Evolutionary conservation across 2,888 invertebrate species (phyloP).

Genomic region (Elgonia sp.): DNA sequence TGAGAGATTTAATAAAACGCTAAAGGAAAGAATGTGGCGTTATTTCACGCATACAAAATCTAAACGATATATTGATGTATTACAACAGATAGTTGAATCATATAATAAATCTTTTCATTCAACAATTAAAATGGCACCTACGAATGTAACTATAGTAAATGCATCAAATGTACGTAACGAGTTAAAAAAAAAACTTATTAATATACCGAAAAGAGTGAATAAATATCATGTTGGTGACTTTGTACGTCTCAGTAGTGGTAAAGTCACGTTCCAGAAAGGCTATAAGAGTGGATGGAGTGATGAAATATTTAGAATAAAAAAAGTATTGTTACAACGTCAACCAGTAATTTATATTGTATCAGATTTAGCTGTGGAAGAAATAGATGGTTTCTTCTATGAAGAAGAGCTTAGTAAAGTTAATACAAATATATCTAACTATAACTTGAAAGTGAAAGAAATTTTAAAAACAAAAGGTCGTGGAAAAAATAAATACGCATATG

Average conservation of each 20-base stretch:
- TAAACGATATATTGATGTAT: conserved; percentile 77
- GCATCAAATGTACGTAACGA: not conserved
- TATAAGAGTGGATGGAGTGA: conserved; percentile 31
- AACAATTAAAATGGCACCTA: conserved; percentile 40
- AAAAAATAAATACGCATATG: conserved; percentile 13
- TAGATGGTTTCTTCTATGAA: conserved; percentile 36
- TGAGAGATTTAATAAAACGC: conserved; percentile 61
- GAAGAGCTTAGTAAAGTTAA: conserved; percentile 20
- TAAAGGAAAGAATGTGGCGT: conserved; percentile 70
- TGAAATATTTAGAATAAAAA: conserved; percentile 32
- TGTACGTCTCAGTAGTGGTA: too few relatives aligned
- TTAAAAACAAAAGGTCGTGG: conserved; percentile 25
- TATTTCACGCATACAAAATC: conserved; percentile 61
- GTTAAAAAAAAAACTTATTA: not conserved
- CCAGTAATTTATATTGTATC: conserved; percentile 25
- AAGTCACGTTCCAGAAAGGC: conserved; percentile 27
- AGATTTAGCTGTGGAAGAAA: conserved; percentile 27
- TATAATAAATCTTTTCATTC: conserved; percentile 77
- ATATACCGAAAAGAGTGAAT: not conserved
- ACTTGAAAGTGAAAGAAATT: conserved; percentile 34
- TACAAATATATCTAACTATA: not conserved
- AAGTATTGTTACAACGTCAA: conserved; percentile 1
- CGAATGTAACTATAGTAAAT: conserved; percentile 29
- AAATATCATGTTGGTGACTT: conserved; percentile 41
- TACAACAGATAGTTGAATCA: conserved; percentile 76